These are phyloP conservation scores for Rhorus exstirpatorius DNA, from an alignment of 2,888 invertebrate genomes.

Conservation along the genomic window DNA sequence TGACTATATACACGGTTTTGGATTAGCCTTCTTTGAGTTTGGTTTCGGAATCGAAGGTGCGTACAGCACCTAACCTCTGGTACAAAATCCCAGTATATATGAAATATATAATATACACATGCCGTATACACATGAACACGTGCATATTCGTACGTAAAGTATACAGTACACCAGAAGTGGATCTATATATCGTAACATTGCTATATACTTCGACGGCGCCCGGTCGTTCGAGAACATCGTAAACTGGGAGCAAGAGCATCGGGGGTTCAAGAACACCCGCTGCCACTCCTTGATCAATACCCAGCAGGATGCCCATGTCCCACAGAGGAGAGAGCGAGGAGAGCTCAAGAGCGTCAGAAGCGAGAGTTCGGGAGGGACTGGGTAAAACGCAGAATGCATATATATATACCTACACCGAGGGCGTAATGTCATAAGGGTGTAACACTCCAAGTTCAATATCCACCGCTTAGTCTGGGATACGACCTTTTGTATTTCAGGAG, in stretches of 20 bases:
- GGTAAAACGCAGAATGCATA: slow-evolving; percentile 3
- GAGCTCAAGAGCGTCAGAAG: slow-evolving; percentile 10
- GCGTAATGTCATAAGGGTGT: neutral
- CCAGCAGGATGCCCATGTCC: slow-evolving; percentile 73
- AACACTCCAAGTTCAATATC: neutral
- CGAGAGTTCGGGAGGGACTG: slow-evolving; percentile 1
- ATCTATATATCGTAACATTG: slow-evolving; percentile 37
- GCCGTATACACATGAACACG: slow-evolving; percentile 31
- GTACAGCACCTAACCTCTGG: too few relatives aligned
- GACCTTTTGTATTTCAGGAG: neutral
- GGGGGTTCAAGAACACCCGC: slow-evolving; percentile 83
- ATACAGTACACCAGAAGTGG: slow-evolving; percentile 14
- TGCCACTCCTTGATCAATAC: slow-evolving; percentile 83
- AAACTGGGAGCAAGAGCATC: slow-evolving; percentile 81
- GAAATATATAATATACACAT: neutral
- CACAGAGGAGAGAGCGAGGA: slow-evolving; percentile 53
- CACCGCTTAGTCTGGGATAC: neutral
- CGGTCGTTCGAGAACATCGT: slow-evolving; percentile 76
- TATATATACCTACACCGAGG: slow-evolving; percentile 2
- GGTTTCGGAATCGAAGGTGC: too few relatives aligned
- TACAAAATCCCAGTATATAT: too few relatives aligned
- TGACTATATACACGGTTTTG: too few relatives aligned
- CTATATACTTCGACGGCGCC: slow-evolving; percentile 35
- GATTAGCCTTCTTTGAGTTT: too few relatives aligned
- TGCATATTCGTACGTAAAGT: slow-evolving; percentile 39